These are phyloP conservation scores for Lemur catta DNA, from an alignment of 2,797 vertebrate species.

Conservation along the genomic window DNA sequence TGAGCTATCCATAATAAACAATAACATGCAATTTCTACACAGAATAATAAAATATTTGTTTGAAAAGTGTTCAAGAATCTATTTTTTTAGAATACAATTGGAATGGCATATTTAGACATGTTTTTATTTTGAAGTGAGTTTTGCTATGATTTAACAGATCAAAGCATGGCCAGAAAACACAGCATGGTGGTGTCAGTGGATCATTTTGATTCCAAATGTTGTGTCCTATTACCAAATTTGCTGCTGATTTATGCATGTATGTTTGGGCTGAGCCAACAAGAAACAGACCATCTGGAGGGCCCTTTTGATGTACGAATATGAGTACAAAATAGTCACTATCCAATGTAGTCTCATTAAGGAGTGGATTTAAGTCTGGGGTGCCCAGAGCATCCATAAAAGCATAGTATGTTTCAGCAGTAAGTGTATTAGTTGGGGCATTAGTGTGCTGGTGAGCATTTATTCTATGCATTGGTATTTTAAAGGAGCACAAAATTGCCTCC, in stretches of 20 bases:
- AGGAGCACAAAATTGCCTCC: neutral
- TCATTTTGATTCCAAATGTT: constrained; percentile 61
- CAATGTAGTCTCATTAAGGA: neutral
- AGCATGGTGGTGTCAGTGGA: neutral
- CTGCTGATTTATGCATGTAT: constrained; percentile 58
- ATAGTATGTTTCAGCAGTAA: neutral
- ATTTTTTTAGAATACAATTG: constrained; percentile 51
- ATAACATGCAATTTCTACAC: constrained; percentile 15
- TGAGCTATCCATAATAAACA: constrained; percentile 6
- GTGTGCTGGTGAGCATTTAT: neutral
- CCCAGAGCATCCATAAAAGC: neutral
- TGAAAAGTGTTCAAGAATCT: constrained; percentile 44
- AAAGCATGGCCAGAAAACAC: constrained; percentile 15
- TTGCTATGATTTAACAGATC: constrained; percentile 59
- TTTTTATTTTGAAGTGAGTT: constrained; percentile 66
- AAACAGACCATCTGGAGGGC: constrained; percentile 56
- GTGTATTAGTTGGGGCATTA: neutral
- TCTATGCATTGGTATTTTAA: neutral
- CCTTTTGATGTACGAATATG: constrained; percentile 12
- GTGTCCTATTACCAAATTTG: constrained; percentile 57
- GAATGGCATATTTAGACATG: constrained; percentile 60
- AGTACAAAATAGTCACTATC: constrained; percentile 38
- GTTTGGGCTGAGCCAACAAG: constrained; percentile 43
- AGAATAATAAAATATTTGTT: constrained; percentile 50
- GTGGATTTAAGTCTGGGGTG: neutral